Evolutionary conservation across 2,113 vertebrate genomes (phyloP), one percentile per base, ranked within the genome.

Genomic region (Phalacrocorax pelagicus): DNA sequence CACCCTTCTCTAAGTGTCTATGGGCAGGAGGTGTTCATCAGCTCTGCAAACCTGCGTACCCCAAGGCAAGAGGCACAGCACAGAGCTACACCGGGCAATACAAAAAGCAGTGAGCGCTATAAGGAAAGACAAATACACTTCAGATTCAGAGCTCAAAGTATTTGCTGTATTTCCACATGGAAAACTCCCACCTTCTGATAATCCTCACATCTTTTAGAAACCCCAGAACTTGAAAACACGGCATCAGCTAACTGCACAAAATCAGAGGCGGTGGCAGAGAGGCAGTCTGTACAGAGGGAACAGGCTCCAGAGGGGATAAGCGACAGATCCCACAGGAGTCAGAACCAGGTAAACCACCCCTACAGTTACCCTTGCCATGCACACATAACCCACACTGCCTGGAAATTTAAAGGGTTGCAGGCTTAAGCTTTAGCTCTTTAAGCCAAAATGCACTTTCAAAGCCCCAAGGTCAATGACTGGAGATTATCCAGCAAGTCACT

Each of bases 391-490:
- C 72, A 26, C 5, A 0, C 63, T 23, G 55, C 81, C 15, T 12
- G 26, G 47, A 81, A 67, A 34, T 52, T 8, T 6, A 70, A 78
- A 15, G 59, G 80, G 36, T 15, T 83, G 51, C 47, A 91, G 61
- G 65, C 52, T 75, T 80, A 65, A 91, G 79, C 72, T 86, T 96
- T 81, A 95, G 91, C 78, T 80, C 71, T 82, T 65, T 85, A 96
- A 96, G 66, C 79, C 92, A 70, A 89, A 78, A 90, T 21, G 70
- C 70, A 80, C 67, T 93, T 93, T 84, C 46, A 79, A 89, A 92
- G 84, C 81, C 69, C 30, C 7, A 62, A 88, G 85, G 96, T 97
- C 93, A 90, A 22, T 14, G 87, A 40, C 90, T 85, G 78, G 69
- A 87, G 93, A 89, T 94, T 87, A 96, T 66, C 77, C 66, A 80